These are phyloP conservation scores for Leptestheria dahalacensis DNA, from an alignment of 1,140 invertebrate genomes.

Conservation along the genomic window DNA sequence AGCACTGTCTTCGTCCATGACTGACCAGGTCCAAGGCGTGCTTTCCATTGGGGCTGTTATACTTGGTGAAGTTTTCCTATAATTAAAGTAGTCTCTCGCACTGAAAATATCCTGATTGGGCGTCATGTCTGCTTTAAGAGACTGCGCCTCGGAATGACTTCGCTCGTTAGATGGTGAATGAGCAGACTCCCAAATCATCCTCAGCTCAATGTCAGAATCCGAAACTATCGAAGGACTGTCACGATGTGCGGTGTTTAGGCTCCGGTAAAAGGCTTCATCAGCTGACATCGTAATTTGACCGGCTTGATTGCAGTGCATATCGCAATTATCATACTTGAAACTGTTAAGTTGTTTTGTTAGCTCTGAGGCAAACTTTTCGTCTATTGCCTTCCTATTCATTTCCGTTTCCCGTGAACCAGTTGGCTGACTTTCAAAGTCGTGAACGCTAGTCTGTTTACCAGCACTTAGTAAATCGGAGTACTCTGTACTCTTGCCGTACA, in stretches of 20 bases:
- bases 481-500: constrained; percentile 34
- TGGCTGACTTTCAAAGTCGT: too few species aligned
- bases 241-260: constrained; percentile 68
- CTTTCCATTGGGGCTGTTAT: not conserved
- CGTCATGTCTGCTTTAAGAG: not conserved
- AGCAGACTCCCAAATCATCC: constrained; percentile 57
- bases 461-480: not conserved
- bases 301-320: too few species aligned
- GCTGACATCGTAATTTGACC: too few species aligned
- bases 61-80: constrained; percentile 46
- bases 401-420: too few species aligned
- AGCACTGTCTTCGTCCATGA: constrained; percentile 9
- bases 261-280: constrained; percentile 75
- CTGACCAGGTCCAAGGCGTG: not conserved
- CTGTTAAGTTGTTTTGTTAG: too few species aligned
- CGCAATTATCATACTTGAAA: too few species aligned
- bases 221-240: constrained; percentile 45
- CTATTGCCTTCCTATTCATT: not conserved
- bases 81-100: constrained; percentile 60
- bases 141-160: not conserved
- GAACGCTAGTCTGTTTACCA: not conserved
- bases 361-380: constrained; percentile 5
- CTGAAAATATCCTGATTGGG: constrained; percentile 52
- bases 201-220: constrained; percentile 38
- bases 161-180: not conserved